Conservation (phyloP, 2,888 invertebrate species). For the Lepas anatifera region DNA sequence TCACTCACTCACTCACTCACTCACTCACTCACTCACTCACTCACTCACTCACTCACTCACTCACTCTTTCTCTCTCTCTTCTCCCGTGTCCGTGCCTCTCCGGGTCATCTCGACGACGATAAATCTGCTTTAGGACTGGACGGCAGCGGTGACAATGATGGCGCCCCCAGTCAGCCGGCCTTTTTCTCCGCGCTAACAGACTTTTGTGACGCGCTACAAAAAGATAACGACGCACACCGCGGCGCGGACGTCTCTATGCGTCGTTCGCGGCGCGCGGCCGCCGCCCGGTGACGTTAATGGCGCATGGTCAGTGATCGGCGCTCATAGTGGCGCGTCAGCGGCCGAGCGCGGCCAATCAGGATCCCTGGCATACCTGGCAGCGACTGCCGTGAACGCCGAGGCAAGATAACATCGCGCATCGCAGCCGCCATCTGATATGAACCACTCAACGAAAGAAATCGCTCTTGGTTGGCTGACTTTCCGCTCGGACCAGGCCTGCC, state of each 20-base stretch:
- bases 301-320: neutral
- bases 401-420: neutral
- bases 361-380: neutral
- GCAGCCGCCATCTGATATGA: neutral
- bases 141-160: neutral
- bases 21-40: too few relatives aligned
- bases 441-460: too few relatives aligned
- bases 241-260: neutral
- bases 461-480: neutral
- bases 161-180: neutral
- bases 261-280: neutral
- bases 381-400: neutral
- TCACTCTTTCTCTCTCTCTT: neutral
- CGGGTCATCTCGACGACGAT: too few relatives aligned
- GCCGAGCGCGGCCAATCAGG: neutral
- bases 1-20: too few relatives aligned
- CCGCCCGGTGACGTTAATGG: too few relatives aligned
- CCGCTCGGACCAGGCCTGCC: neutral
- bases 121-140: neutral
- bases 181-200: too few relatives aligned
- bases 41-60: neutral
- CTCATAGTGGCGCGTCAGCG: too few relatives aligned
- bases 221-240: neutral
- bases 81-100: too few relatives aligned
- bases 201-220: slow-evolving; percentile 9